Base-by-base conservation (phyloP, 2,113 vertebrate genomes). In the Triplophysa siluroides region DNA sequence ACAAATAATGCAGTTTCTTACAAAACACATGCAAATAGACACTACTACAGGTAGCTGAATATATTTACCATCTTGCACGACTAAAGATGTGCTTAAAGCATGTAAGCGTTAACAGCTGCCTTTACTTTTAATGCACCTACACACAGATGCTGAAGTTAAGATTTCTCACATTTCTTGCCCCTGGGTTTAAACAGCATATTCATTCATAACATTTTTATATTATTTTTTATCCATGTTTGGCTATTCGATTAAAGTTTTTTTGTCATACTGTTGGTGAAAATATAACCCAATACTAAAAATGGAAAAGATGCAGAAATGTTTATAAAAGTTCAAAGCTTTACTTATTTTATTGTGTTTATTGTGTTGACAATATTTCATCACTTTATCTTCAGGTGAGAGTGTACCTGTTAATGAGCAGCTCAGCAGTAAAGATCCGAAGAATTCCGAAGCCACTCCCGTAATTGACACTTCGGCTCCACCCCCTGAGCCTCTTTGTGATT, bases 371-470 rank as follows among this genome's bases (percentile, higher is more conserved):
- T 24, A 56, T 61, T 43, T 24, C 33, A 19, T 26, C 50, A 26
- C 24, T 81, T 61, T 78, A 38, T 80, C 0, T 80, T 2, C 78
- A 99, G 97, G 97, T 81, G 97, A 99, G 88, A 92, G 92, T 4
- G 97, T 99, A 69, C 97, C 97, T 1, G 93, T 95, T 65, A 95
- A 95, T 11, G 95, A 99, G 76, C 97, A 98, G 87, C 93, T 95
- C 79, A 95, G 92, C 33, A 92, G 90, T 5, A 98, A 95, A 83
- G 96, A 95, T 78, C 94, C 94, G 83, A 98, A 97, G 88, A 95
- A 85, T 74, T 81, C 93, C 23, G 94, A 96, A 41, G 91, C 94
- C 26, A 91, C 94, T 1, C 93, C 92, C 0, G 88, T 93, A 54
- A 91, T 94, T 0, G 96, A 98, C 50, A 94, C 94, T 76, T 85